These are phyloP conservation scores for Scaptodrosophila lebanonensis DNA, from an alignment of 1,140 invertebrate genomes.

Conservation along the genomic window DNA sequence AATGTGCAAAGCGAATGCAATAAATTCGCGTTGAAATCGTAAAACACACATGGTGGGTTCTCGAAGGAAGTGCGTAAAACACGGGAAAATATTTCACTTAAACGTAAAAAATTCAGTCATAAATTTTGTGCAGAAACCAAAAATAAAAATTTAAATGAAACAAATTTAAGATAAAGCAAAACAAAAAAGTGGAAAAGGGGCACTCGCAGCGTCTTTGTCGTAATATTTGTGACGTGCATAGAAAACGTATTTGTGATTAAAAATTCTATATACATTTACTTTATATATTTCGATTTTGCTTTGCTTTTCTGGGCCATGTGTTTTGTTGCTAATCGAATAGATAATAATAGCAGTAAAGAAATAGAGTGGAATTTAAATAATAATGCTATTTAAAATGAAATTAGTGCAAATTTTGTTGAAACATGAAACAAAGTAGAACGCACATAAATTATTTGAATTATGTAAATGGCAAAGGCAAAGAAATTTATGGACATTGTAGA, in stretches of 20 bases:
- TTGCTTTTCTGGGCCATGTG: too few relatives aligned
- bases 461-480: too few relatives aligned
- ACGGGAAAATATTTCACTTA: conserved; percentile 16
- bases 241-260: conserved; percentile 14
- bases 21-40: conserved; percentile 7
- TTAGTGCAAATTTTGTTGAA: too few relatives aligned
- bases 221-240: conserved; percentile 31
- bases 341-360: too few relatives aligned
- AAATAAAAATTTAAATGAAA: conserved; percentile 34
- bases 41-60: conserved; percentile 31
- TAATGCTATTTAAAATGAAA: too few relatives aligned
- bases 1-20: conserved; percentile 24
- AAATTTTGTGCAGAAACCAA: conserved; percentile 28
- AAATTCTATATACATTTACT: conserved; percentile 13
- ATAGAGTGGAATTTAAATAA: too few relatives aligned
- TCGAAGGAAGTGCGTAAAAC: conserved; percentile 50
- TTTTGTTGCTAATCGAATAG: too few relatives aligned
- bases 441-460: too few relatives aligned
- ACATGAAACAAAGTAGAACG: too few relatives aligned
- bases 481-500: too few relatives aligned
- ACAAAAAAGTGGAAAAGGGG: conserved; percentile 21
- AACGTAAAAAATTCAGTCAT: too few relatives aligned
- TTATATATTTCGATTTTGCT: too few relatives aligned
- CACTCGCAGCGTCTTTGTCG: conserved; percentile 27
- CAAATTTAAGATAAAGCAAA: conserved; percentile 22